Base-by-base conservation (phyloP, 2,888 invertebrate species). In the Mesorhabditis spiculigera region DNA sequence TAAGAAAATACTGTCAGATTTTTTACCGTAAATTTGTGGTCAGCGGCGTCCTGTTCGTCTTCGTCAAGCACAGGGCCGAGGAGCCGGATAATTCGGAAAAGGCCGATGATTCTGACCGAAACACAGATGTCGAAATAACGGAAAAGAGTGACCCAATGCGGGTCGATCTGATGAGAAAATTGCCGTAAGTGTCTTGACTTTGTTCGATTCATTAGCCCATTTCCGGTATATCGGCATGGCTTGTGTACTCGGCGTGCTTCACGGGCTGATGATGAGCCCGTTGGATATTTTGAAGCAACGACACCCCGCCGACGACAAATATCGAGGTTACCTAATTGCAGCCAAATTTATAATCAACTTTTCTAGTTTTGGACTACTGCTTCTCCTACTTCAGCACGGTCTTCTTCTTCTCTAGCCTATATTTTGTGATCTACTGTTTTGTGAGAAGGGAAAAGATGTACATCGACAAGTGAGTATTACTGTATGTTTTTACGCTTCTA, bases 261-360 rank as follows among this genome's bases (percentile, higher is more conserved):
- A 82, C 67, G 83, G 83, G 5, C 69, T 81, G 4, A 82, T 82
- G 82, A 77, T 83, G 78, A 74, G 80, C 10, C 83, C 83, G 1
- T 80, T 79, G 43, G 81, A 74, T 67, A 78, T 75, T 74, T 72
- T 78, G 67, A 78, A 78, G 62, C 78, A 80, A 70, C 69, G 72
- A 66, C 71, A 77, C 62, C 74, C 78, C 4, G 43, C 68, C 16
- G 74, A 66, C 4, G 78, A 80, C 66, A 72, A 72, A 42, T 78
- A 71, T 42, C 66, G 74, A 72, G 74, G 77, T 77, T 64, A 43
- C 28, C 28, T 28, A 28, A 28, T 28, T 28, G 28, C 28, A 28
- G 43, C 10, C 63, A 45, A 61, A 43, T 65, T 68, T 28, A 28
- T 28, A 28, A 28, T 28, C 28, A 28, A 28, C 41, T 43, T 68